Conservation (phyloP, 2,113 vertebrate species). For the Sphyrna mokarran region DNA sequence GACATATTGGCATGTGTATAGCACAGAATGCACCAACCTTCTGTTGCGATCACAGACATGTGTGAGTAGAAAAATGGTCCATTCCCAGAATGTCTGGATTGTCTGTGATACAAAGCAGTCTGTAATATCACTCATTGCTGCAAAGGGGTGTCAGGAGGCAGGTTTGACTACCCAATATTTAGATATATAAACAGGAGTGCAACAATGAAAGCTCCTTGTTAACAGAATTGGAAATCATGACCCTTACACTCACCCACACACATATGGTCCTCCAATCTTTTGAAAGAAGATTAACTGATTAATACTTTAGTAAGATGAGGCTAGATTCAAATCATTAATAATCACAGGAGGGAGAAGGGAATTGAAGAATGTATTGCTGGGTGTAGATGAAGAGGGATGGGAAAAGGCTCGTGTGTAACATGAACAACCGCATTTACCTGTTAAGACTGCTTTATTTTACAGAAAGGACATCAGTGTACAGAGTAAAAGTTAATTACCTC, state of each 20-base stretch:
- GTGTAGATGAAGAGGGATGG: background rate
- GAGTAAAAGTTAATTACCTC: background rate
- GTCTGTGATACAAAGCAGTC: background rate
- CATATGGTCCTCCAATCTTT: background rate
- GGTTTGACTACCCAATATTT: background rate
- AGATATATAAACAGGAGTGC: background rate
- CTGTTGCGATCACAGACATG: background rate
- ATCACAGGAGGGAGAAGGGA: background rate
- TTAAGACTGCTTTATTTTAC: background rate
- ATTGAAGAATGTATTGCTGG: background rate
- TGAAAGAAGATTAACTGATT: background rate
- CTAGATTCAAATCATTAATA: background rate
- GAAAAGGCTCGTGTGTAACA: background rate
- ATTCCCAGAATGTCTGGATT: background rate
- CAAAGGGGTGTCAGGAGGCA: background rate
- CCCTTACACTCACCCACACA: background rate
- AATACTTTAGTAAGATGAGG: background rate
- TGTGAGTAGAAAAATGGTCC: background rate
- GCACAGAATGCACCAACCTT: background rate
- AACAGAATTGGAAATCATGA: background rate
- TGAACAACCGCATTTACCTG: background rate
- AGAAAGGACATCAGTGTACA: background rate
- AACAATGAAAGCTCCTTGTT: background rate
- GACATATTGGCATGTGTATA: background rate
- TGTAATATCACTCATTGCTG: background rate